Evolutionary conservation across 2,797 vertebrate species (phyloP).

Genomic region (Epinephelus malabaricus): DNA sequence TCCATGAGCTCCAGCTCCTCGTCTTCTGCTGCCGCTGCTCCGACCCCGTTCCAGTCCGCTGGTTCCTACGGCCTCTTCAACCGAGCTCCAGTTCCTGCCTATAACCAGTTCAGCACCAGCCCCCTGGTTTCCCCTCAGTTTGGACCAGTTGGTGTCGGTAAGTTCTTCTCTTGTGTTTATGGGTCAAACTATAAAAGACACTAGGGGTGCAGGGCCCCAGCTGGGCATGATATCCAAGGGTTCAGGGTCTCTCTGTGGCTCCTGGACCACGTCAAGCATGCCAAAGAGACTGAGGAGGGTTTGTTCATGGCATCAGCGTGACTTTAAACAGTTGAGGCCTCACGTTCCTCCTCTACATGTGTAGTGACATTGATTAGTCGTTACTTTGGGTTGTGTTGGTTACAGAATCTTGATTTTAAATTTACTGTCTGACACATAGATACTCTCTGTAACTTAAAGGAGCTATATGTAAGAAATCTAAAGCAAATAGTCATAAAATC

Average conservation of each 20-base stretch:
- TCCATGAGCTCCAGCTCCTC: constrained; percentile 90
- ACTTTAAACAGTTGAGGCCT: not conserved
- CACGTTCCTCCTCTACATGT: constrained; percentile 30
- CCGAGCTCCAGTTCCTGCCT: constrained; percentile 92
- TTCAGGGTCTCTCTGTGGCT: constrained; percentile 49
- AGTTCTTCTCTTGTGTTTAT: constrained; percentile 44
- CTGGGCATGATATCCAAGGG: constrained; percentile 57
- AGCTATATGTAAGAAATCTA: too few relatives aligned
- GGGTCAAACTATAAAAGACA: not conserved
- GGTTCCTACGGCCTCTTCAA: constrained; percentile 94
- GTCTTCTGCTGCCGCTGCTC: constrained; percentile 49
- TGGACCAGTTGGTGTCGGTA: constrained; percentile 92
- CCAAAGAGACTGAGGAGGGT: constrained; percentile 50
- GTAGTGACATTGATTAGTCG: not conserved
- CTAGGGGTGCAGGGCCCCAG: not conserved
- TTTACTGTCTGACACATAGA: too few relatives aligned
- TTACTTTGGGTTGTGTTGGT: too few relatives aligned
- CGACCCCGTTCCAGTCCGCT: constrained; percentile 91
- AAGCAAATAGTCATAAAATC: too few relatives aligned
- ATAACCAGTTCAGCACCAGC: constrained; percentile 92
- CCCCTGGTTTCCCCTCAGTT: constrained; percentile 93
- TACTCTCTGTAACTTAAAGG: too few relatives aligned
- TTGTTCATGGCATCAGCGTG: constrained; percentile 13
- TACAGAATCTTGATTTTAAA: too few relatives aligned
- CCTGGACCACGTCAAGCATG: constrained; percentile 50